These are phyloP conservation scores for Fissipunctia ypsillon DNA, from an alignment of 2,888 invertebrate genomes.

Conservation along the genomic window DNA sequence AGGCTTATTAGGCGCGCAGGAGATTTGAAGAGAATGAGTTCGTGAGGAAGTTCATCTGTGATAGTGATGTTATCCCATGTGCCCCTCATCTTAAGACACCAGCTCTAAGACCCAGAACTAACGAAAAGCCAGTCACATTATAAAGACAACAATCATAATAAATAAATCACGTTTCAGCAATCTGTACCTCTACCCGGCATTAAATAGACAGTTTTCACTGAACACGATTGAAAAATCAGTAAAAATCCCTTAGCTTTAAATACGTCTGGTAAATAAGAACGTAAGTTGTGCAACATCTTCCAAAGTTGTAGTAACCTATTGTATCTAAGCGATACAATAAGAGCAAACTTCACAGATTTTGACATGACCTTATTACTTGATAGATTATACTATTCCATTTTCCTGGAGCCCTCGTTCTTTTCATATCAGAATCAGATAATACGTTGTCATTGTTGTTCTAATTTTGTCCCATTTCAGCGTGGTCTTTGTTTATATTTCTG, in stretches of 20 bases:
- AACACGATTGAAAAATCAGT: background rate
- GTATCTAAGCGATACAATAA: slow-evolving; percentile 7
- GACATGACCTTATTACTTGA: slow-evolving; percentile 43
- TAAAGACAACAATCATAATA: too few species aligned
- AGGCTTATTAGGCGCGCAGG: too few species aligned
- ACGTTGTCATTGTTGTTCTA: slow-evolving; percentile 16
- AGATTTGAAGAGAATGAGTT: too few species aligned
- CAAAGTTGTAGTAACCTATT: background rate
- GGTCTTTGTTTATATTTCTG: background rate
- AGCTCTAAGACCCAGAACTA: too few species aligned
- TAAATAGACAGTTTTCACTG: background rate
- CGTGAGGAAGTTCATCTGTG: too few species aligned
- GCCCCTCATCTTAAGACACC: too few species aligned
- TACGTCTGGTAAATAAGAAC: background rate
- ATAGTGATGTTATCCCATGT: too few species aligned
- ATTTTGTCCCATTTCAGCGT: background rate
- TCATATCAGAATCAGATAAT: slow-evolving; percentile 18
- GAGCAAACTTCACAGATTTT: slow-evolving; percentile 26
- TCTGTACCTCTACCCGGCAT: background rate
- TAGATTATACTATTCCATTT: slow-evolving; percentile 33
- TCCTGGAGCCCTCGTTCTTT: slow-evolving; percentile 7
- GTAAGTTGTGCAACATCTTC: background rate
- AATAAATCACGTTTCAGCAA: background rate
- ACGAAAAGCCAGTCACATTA: too few species aligned
- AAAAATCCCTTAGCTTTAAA: background rate